These are phyloP conservation scores for Gortyna flavago DNA, from an alignment of 2,888 invertebrate species.

Conservation along the genomic window DNA sequence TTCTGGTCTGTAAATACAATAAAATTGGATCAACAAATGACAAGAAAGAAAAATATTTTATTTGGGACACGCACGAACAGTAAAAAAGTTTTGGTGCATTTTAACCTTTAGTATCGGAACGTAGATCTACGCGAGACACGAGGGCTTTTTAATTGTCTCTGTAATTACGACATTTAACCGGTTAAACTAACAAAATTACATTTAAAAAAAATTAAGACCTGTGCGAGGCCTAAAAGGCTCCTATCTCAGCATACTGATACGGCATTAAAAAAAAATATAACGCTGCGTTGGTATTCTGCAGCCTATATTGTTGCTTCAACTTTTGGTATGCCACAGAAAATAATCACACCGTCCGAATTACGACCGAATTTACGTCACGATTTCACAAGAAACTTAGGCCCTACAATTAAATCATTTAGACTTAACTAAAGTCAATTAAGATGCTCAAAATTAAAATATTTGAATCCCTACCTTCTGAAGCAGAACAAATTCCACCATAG, in stretches of 20 bases:
- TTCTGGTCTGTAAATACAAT: not conserved
- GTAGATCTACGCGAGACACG: too few relatives aligned
- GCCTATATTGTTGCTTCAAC: not conserved
- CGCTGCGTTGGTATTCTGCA: too few relatives aligned
- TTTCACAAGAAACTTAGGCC: not conserved
- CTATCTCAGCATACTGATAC: too few relatives aligned
- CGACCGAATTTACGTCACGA: not conserved
- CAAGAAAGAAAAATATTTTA: not conserved
- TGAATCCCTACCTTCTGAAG: conserved; percentile 22
- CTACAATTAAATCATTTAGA: not conserved
- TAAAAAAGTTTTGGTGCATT: not conserved
- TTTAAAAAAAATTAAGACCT: too few relatives aligned
- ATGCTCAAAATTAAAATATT: conserved; percentile 4
- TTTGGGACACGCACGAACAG: not conserved
- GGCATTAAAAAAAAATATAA: too few relatives aligned
- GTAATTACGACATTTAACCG: too few relatives aligned
- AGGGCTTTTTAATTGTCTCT: too few relatives aligned
- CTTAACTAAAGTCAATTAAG: not conserved
- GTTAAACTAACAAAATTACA: not conserved
- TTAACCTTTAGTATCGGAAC: too few relatives aligned
- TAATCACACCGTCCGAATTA: not conserved
- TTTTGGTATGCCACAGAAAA: not conserved
- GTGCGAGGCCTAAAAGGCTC: too few relatives aligned
- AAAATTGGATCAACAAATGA: not conserved
- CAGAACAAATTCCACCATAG: conserved; percentile 46